Percentiles rank a stretch among this genome's conserved stretches.
phyloP scores from a whole-genome alignment of 2,113 vertebrate species.

The Triplophysa siluroides region DNA sequence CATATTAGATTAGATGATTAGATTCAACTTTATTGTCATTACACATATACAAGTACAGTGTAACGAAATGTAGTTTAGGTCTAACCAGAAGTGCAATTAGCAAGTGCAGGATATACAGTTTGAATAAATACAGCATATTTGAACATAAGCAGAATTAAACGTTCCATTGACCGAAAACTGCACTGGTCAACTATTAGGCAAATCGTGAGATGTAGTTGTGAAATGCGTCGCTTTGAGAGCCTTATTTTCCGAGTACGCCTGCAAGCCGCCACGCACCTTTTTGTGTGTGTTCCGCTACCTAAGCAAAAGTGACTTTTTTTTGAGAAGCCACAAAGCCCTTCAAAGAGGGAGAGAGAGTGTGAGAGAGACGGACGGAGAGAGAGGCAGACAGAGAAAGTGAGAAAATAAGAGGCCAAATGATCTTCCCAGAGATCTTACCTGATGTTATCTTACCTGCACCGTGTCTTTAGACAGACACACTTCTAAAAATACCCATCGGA shows the following conservation, averaged over 20 bases:
- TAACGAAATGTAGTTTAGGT: too few species aligned
- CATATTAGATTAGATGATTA: too few species aligned
- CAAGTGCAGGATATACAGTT: too few species aligned
- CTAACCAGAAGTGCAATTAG: too few species aligned
- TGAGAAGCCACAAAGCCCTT: constrained; percentile 72
- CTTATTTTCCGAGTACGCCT: constrained; percentile 53
- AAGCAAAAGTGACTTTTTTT: constrained; percentile 72
- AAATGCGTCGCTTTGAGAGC: constrained; percentile 36
- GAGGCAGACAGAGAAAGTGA: constrained; percentile 51
- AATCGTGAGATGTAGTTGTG: constrained; percentile 23
- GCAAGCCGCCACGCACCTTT: constrained; percentile 58
- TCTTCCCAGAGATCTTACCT: constrained; percentile 64
- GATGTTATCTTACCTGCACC: constrained; percentile 68
- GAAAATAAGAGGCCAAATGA: constrained; percentile 59
- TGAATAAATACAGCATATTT: too few species aligned
- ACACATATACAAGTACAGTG: too few species aligned
- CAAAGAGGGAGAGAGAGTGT: constrained; percentile 62
- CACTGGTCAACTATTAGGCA: constrained; percentile 21
- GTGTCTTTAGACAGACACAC: constrained; percentile 57
- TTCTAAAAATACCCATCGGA: constrained; percentile 63
- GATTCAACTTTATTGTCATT: too few species aligned
- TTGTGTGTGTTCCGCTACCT: constrained; percentile 73
- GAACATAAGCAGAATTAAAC: background rate
- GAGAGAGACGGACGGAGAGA: constrained; percentile 60
- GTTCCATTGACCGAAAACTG: background rate